Evolutionary conservation across 2,888 invertebrate genomes (phyloP), one percentile per base, ranked within the genome.

Genomic region (Sepioteuthis lessoniana): DNA sequence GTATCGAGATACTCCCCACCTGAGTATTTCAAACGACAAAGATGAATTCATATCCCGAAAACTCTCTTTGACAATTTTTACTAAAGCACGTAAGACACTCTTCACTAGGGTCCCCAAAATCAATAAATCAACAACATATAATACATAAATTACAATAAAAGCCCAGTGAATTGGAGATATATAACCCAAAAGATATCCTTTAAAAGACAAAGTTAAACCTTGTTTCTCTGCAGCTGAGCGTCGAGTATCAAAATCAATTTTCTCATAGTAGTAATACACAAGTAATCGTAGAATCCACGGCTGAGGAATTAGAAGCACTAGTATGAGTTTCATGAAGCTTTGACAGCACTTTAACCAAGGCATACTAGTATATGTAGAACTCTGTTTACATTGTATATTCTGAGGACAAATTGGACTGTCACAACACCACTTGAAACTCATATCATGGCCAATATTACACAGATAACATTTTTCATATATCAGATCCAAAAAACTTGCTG

Each of bases 161-260:
- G 96, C 16, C 1, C 95, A 95, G 94, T 97, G 97, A 19, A 96
- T 93, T 0, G 97, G 97, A 0, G 96, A 95, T 0, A 97, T 94
- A 94, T 96, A 96, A 21, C 96, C 94, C 0, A 96, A 95, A n/a
- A 97, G 93, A 94, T 95, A 96, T 76, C 96, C 96, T 10, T 95
- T 95, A 94, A 96, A 97, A 55, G 95, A 94, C 55, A 95, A 94
- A 1, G 91, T 42, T 38, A 95, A 90, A 19, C 94, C 91, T 76
- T 94, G 94, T 16, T 94, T 94, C 94, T 90, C 5, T 93, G 95
- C 95, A 7, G 95, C 95, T 16, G 94, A 90, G 93, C 95, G 95
- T 19, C 96, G 95, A 28, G 94, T 76, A n/a, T 93, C 60, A 91
- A 96, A 95, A 94, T 96, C 96, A 1, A 94, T 94, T 35, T 95